Conservation (phyloP, 2,797 vertebrate species). For the Neomorphus geoffroyi region DNA sequence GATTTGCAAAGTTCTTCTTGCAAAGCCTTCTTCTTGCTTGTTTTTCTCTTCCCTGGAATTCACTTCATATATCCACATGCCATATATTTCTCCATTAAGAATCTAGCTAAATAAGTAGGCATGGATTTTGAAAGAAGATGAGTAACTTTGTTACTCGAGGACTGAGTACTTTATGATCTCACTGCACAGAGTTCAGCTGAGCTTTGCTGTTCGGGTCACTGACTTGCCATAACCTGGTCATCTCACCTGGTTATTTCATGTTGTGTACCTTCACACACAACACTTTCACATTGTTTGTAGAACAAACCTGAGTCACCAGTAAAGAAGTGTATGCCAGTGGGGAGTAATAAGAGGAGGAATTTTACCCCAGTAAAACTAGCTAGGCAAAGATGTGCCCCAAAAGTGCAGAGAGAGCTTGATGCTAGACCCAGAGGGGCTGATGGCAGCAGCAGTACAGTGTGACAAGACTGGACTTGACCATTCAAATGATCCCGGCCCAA, state of each 20-base stretch:
- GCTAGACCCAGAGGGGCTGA: background rate
- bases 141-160: background rate
- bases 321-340: background rate
- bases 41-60: background rate
- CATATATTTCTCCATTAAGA: background rate
- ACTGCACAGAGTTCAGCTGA: background rate
- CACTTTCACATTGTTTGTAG: background rate
- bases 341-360: conserved; percentile 24
- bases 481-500: background rate
- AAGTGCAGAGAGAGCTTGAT: background rate
- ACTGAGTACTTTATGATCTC: background rate
- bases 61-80: background rate
- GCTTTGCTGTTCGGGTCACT: background rate
- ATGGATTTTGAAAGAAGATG: background rate
- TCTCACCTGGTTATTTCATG: background rate
- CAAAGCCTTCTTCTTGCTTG: background rate
- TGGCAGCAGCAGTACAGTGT: background rate
- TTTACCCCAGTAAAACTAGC: conserved; percentile 45
- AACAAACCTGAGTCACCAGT: background rate
- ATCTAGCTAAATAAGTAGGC: background rate
- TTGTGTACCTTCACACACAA: background rate
- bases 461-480: conserved; percentile 12
- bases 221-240: background rate
- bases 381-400: conserved; percentile 38
- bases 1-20: background rate